Percentiles rank a stretch among this genome's conserved stretches.
Evolutionary conservation across 2,888 invertebrate species (phyloP).

Genomic region (Sinelater perroti): DNA sequence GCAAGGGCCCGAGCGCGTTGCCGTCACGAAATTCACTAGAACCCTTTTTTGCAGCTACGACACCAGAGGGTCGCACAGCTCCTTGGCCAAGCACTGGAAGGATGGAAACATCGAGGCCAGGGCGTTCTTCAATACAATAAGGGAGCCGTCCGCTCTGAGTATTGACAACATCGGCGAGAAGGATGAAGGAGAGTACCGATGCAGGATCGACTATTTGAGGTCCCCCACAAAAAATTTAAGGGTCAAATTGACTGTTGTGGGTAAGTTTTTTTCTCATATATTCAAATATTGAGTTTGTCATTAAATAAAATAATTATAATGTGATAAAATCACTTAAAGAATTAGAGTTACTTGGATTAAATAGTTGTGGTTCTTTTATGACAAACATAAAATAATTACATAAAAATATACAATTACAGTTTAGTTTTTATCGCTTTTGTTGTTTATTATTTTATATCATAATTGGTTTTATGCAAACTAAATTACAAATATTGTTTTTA

Average conservation of each 20-base stretch:
- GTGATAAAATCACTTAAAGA: too few relatives aligned
- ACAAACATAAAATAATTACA: too few relatives aligned
- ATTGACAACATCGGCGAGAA: slow-evolving; percentile 70
- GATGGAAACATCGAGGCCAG: slow-evolving; percentile 72
- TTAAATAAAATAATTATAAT: too few relatives aligned
- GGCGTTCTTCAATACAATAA: slow-evolving; percentile 73
- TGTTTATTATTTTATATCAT: too few relatives aligned
- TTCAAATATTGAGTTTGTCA: too few relatives aligned
- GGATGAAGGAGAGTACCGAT: slow-evolving; percentile 82
- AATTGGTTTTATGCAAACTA: too few relatives aligned
- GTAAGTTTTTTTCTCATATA: slow-evolving; percentile 70
- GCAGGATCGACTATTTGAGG: slow-evolving; percentile 81
- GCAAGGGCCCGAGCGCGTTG: slow-evolving; percentile 5
- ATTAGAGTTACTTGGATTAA: too few relatives aligned
- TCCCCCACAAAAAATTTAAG: slow-evolving; percentile 82
- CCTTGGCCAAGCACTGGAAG: slow-evolving; percentile 75
- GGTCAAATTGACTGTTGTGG: slow-evolving; percentile 77
- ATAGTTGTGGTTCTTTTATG: too few relatives aligned
- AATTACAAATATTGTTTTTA: too few relatives aligned
- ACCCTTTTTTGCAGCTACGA: slow-evolving; percentile 77
- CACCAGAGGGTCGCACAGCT: slow-evolving; percentile 67
- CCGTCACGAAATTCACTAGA: too few relatives aligned
- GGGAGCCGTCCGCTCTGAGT: slow-evolving; percentile 74
- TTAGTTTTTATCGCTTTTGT: too few relatives aligned
- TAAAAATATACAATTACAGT: too few relatives aligned